phyloP scores from a whole-genome alignment of 2,797 vertebrate genomes.

The Linurgus olivaceus region DNA sequence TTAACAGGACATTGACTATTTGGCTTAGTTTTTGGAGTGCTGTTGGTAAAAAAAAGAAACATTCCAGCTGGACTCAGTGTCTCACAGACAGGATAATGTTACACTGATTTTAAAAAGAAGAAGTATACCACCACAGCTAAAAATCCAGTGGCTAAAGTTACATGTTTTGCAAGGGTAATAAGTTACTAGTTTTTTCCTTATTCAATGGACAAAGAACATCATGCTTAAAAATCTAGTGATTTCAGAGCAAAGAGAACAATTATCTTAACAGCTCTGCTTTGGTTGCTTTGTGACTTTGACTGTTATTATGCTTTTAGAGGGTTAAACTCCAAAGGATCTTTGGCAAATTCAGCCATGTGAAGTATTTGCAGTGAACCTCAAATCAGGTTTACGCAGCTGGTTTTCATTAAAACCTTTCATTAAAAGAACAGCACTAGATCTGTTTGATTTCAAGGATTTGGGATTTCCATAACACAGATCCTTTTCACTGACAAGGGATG shows the following conservation, averaged over 20 bases:
- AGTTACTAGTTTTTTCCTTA: background rate
- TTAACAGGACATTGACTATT: background rate
- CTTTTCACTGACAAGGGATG: background rate
- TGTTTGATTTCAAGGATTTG: background rate
- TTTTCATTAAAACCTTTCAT: background rate
- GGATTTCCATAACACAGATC: background rate
- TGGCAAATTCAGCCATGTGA: background rate
- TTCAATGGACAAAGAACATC: background rate
- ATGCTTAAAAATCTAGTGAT: background rate
- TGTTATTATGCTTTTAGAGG: background rate
- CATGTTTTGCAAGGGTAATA: background rate
- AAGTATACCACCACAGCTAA: background rate
- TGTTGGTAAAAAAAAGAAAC: background rate
- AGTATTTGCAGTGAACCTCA: background rate
- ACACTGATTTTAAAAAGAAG: background rate
- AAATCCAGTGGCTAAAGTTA: background rate
- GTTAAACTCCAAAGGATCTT: background rate
- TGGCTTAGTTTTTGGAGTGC: background rate
- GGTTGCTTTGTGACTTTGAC: background rate
- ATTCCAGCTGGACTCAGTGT: background rate
- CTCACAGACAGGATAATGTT: background rate
- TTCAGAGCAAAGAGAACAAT: background rate
- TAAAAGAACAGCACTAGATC: background rate
- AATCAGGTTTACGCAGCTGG: background rate
- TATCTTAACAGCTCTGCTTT: background rate